Conservation (phyloP, 1,140 invertebrate genomes). For the Drosophila hydei region DNA sequence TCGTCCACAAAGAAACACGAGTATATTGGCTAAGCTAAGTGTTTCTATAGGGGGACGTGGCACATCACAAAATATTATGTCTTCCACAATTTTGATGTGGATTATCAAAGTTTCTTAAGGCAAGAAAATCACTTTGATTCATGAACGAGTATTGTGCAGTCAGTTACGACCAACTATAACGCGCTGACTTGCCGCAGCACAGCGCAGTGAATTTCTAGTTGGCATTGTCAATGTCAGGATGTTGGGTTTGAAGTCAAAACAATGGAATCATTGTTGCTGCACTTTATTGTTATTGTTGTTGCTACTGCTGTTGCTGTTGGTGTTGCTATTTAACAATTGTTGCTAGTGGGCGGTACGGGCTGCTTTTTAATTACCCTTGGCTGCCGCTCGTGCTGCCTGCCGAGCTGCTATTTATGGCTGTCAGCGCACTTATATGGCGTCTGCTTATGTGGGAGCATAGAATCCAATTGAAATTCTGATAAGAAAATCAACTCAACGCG, state of each 20-base stretch:
- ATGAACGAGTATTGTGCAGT: too few species aligned
- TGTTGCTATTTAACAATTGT: constrained; percentile 56
- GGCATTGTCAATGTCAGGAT: constrained; percentile 72
- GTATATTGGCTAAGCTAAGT: too few species aligned
- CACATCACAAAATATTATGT: too few species aligned
- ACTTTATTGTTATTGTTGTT: constrained; percentile 31
- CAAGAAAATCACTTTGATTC: too few species aligned
- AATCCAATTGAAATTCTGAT: constrained; percentile 8
- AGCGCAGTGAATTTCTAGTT: constrained; percentile 63
- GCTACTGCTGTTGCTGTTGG: constrained; percentile 29
- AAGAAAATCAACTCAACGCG: neutral
- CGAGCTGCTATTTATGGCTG: constrained; percentile 7
- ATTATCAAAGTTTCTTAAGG: too few species aligned
- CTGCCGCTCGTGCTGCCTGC: neutral
- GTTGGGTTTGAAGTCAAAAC: constrained; percentile 69
- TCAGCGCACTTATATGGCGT: constrained; percentile 1
- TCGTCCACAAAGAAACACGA: too few species aligned
- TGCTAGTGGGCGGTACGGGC: constrained; percentile 21
- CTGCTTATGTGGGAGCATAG: neutral
- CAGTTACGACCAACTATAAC: too few species aligned
- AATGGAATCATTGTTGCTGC: constrained; percentile 54
- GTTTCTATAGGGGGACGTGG: too few species aligned
- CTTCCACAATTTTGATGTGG: too few species aligned
- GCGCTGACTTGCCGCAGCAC: constrained; percentile 46
- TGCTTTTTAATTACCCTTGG: constrained; percentile 9